Evolutionary conservation across 2,113 vertebrate genomes (phyloP).

Genomic region (Prochilodus magdalenae): DNA sequence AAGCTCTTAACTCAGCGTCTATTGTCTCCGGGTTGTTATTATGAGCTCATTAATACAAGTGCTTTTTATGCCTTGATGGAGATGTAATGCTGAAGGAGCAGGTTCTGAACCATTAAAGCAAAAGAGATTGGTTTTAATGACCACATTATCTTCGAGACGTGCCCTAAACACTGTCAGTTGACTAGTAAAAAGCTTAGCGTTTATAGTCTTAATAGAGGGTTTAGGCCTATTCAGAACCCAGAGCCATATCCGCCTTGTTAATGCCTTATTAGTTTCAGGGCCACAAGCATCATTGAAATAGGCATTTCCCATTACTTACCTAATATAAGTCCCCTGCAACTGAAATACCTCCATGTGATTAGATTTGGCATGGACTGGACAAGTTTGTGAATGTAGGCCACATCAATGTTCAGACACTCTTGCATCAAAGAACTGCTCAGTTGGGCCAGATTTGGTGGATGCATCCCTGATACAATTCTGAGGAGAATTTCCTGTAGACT

Average conservation of each 20-base stretch:
- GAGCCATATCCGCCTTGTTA: neutral
- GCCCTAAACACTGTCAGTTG: neutral
- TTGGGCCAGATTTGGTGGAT: no score
- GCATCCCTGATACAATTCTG: no score
- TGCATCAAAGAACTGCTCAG: no score
- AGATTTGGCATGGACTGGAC: no score
- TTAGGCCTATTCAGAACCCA: neutral
- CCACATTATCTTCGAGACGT: neutral
- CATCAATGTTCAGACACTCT: no score
- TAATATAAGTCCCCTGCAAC: no score
- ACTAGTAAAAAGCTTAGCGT: neutral
- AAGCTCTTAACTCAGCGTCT: neutral
- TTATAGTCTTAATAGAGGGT: neutral
- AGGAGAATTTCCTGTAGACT: no score
- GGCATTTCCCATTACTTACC: neutral
- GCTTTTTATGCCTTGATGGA: conserved; percentile 10
- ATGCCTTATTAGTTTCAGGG: neutral
- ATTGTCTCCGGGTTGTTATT: neutral
- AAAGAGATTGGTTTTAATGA: conserved; percentile 19
- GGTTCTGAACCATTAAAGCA: conserved; percentile 22
- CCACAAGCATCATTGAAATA: neutral
- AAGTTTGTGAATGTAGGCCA: no score
- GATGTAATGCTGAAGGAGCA: neutral
- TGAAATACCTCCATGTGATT: no score
- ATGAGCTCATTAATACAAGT: conserved; percentile 12